A percentile compares a stretch with the other conserved stretches of the same genome.
phyloP scores from a whole-genome alignment of 2,113 vertebrate genomes.

The Synchiropus splendidus region DNA sequence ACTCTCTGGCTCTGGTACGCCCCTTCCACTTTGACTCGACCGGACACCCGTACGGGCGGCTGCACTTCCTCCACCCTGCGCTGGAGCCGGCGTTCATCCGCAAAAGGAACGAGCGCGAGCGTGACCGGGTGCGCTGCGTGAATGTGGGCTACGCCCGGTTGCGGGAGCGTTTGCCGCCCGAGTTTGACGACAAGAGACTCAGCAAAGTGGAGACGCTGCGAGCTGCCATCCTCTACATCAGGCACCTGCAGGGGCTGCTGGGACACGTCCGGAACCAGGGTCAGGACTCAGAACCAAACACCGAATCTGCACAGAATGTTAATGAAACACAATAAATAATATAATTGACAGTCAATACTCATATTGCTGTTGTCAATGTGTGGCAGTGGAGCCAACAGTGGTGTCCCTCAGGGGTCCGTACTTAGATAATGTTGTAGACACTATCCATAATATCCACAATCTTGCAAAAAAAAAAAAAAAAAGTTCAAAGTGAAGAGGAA shows the following conservation, averaged over 20 bases:
- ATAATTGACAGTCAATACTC: no score
- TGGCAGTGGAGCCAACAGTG: no score
- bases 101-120: constrained; percentile 83
- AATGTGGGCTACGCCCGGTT: constrained; percentile 88
- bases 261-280: constrained; percentile 41
- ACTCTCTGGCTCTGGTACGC: constrained; percentile 47
- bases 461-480: no score
- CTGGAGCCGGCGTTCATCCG: constrained; percentile 82
- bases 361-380: no score
- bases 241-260: constrained; percentile 79
- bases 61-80: constrained; percentile 64
- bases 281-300: no score
- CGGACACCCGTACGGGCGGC: constrained; percentile 29
- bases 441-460: no score
- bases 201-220: constrained; percentile 91
- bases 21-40: constrained; percentile 57
- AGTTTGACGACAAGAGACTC: constrained; percentile 76
- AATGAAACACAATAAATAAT: no score
- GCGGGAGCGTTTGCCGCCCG: constrained; percentile 78
- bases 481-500: no score
- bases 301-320: no score
- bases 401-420: no score
- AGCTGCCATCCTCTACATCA: constrained; percentile 86
- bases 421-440: no score
- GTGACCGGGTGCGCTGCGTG: constrained; percentile 85